Evolutionary conservation across 2,113 vertebrate genomes (phyloP).

Genomic region (Pleuronectes platessa): DNA sequence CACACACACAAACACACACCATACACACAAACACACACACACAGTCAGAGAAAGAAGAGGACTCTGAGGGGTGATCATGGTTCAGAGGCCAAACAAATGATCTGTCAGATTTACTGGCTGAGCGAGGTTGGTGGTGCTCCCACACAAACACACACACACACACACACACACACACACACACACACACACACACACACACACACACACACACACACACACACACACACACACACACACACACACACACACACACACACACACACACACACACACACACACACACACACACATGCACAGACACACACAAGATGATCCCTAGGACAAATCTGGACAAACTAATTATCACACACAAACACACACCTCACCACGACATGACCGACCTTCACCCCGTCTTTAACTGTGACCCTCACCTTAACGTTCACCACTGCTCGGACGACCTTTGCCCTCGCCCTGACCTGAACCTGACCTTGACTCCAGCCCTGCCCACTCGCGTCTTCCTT

Average conservation of each 20-base stretch:
- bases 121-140: conserved; percentile 54
- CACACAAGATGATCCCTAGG: not conserved
- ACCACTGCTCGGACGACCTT: conserved; percentile 12
- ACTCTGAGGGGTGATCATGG: conserved; percentile 64
- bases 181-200: not conserved
- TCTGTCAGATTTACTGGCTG: conserved; percentile 71
- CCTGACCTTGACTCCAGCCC: conserved; percentile 16
- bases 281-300: conserved; percentile 10
- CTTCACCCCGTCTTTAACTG: not conserved
- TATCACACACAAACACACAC: conserved; percentile 9
- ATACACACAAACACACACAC: conserved; percentile 12
- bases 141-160: conserved; percentile 11
- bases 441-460: conserved; percentile 23
- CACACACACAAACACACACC: conserved; percentile 17
- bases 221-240: conserved; percentile 9
- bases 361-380: conserved; percentile 20
- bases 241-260: conserved; percentile 12
- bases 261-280: conserved; percentile 5
- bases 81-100: conserved; percentile 77
- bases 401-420: conserved; percentile 11
- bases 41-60: conserved; percentile 13
- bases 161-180: conserved; percentile 11
- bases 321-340: conserved; percentile 19
- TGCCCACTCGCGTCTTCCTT: not conserved
- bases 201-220: conserved; percentile 1